Base-by-base conservation (phyloP, 2,797 vertebrate species). In the Percopsis omiscomaycus region DNA sequence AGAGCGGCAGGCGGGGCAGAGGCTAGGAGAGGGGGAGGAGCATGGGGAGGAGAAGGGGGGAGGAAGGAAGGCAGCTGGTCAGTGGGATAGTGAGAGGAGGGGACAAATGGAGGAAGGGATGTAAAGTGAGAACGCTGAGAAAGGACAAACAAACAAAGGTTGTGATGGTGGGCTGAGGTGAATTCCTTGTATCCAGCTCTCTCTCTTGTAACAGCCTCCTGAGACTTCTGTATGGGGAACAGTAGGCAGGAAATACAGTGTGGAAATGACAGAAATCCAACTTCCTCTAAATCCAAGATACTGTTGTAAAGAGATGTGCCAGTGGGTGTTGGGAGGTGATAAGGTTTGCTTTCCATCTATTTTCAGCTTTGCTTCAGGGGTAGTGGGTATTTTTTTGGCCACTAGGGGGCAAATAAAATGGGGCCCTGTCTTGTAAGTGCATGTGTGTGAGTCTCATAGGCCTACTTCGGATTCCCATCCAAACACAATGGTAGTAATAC, bases 121-220 rank as follows among this genome's bases (percentile, higher is more conserved):
- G 90, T 91, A 92, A 92, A 81, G 69, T 1, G 90, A 92, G 89
- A 92, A 84, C 67, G 74, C 90, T 92, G 91, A 90, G 91, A 91
- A 92, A 89, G 81, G 70, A 91, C 82, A 89, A 87, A 86, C 74
- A 88, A 85, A 91, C 88, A 92, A 89, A 90, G 84, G 83, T 86
- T 83, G 73, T 47, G 82, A 89, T 83, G 82, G 88, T 79, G 84
- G 88, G 80, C 82, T 78, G 79, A 80, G 81, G 78, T 82, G 78
- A 81, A 84, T 84, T 85, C 83, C 88, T 86, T 87, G 79, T 89
- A 83, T 80, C 75, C 53, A 77, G 68, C 60, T 82, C 76, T 71
- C 58, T 66, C 59, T 55, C 49, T 70, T 55, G 60, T 30, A 22
- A 29, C 32, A 10, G 74, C 77, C 80, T 78, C 80, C 65, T 51